Evolutionary conservation across 37 sponge, comb jelly and placozoan species (phyloP).

Genomic region (Ephydatia muelleri): DNA sequence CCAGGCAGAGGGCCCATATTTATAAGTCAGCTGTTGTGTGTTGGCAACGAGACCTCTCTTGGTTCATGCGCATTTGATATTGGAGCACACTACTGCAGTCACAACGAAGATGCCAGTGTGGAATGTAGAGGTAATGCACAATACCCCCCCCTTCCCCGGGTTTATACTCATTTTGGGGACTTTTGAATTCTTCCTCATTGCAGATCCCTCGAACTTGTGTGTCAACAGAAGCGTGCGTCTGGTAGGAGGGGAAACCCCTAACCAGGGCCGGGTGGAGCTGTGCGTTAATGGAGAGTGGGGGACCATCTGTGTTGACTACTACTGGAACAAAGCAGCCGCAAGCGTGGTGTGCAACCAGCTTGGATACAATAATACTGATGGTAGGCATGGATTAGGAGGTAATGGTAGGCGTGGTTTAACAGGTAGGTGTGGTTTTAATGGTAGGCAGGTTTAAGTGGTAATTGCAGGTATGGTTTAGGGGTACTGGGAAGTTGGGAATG

Average conservation of each 20-base stretch:
- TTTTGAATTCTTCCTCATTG: not conserved
- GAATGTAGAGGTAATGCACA: not conserved
- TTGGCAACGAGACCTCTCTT: not conserved
- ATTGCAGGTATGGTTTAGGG: too few species aligned
- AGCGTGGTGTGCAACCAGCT: not conserved
- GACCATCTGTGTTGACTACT: not conserved
- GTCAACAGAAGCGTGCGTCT: not conserved
- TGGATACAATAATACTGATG: not conserved
- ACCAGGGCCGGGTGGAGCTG: not conserved
- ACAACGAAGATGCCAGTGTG: not conserved
- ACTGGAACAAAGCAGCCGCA: not conserved
- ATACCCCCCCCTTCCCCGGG: too few species aligned
- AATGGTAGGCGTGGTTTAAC: too few species aligned
- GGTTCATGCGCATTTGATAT: not conserved
- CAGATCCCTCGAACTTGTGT: not conserved
- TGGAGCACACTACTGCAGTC: not conserved
- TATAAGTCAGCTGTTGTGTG: not conserved
- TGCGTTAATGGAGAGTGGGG: not conserved
- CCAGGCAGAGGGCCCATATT: not conserved
- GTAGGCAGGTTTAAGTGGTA: too few species aligned
- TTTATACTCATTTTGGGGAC: not conserved
- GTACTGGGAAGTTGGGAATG: too few species aligned
- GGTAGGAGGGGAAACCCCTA: not conserved
- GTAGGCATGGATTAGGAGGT: not conserved
- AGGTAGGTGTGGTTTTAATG: not conserved